Conservation (phyloP, 2,797 vertebrate genomes). For the Gallinago stenura region DNA sequence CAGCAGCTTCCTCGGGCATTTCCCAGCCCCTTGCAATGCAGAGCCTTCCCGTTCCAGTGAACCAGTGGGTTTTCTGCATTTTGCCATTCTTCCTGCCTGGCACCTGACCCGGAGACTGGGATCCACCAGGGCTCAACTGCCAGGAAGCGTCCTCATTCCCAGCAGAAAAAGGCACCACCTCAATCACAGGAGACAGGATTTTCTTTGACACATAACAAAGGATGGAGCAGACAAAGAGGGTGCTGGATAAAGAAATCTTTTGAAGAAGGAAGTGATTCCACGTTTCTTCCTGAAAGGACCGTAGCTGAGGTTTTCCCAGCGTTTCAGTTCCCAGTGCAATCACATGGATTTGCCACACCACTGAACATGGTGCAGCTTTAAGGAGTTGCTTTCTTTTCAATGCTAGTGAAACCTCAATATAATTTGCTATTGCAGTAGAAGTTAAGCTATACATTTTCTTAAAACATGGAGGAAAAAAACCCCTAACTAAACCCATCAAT, state of each 20-base stretch:
- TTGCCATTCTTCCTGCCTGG: not conserved
- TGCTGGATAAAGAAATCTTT: not conserved
- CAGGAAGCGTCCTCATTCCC: fast-evolving
- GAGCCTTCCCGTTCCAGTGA: not conserved
- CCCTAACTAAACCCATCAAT: not conserved
- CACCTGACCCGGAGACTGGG: not conserved
- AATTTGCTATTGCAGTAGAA: not conserved
- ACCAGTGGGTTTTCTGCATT: not conserved
- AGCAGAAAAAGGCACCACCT: not conserved
- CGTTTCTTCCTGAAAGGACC: not conserved
- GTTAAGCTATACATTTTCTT: not conserved
- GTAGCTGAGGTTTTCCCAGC: not conserved
- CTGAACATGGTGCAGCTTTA: not conserved
- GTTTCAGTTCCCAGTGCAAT: not conserved
- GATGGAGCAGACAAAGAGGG: not conserved
- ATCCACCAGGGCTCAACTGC: fast-evolving
- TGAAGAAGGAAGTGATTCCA: not conserved
- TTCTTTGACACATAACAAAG: not conserved
- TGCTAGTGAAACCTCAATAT: not conserved
- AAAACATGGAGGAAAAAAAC: not conserved
- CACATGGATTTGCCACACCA: not conserved
- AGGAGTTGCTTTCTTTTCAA: not conserved
- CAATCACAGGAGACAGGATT: not conserved
- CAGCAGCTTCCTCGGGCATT: not conserved
- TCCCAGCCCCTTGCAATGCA: not conserved